These are phyloP conservation scores for Acanthisitta chloris DNA, from an alignment of 2,113 vertebrate species.

Conservation along the genomic window DNA sequence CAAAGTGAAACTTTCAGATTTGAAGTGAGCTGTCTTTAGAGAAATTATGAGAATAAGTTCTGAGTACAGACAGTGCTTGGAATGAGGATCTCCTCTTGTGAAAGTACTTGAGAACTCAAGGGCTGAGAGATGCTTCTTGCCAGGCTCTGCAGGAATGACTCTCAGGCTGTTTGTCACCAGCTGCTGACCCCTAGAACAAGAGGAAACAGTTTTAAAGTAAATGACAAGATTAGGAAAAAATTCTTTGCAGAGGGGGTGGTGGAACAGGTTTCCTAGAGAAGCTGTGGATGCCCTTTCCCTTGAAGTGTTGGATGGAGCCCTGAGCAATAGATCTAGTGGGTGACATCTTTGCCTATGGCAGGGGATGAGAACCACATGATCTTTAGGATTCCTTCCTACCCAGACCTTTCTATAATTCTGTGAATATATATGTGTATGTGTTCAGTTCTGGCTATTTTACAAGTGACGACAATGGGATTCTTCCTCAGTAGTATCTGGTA, in stretches of 20 bases:
- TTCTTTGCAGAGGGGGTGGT: not conserved
- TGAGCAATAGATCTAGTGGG: not conserved
- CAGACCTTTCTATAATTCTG: not conserved
- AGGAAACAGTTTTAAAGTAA: not conserved
- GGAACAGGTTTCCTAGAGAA: not conserved
- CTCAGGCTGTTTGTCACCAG: not conserved
- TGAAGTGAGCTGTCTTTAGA: not conserved
- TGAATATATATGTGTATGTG: not conserved
- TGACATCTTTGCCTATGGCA: not conserved
- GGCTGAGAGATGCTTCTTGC: not conserved
- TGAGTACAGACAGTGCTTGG: not conserved
- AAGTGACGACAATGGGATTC: not conserved
- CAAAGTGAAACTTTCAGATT: not conserved
- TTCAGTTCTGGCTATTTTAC: not conserved
- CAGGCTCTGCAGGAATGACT: not conserved
- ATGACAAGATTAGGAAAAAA: not conserved
- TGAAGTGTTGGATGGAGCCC: not conserved
- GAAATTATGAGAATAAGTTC: not conserved
- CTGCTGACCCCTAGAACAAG: not conserved
- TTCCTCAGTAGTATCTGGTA: not conserved
- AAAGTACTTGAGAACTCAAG: not conserved
- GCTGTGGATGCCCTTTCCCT: not conserved
- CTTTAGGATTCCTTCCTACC: not conserved
- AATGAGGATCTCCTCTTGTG: not conserved
- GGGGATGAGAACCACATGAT: not conserved